phyloP scores from a whole-genome alignment of 2,797 vertebrate genomes.

The Gambusia yucatana region DNA sequence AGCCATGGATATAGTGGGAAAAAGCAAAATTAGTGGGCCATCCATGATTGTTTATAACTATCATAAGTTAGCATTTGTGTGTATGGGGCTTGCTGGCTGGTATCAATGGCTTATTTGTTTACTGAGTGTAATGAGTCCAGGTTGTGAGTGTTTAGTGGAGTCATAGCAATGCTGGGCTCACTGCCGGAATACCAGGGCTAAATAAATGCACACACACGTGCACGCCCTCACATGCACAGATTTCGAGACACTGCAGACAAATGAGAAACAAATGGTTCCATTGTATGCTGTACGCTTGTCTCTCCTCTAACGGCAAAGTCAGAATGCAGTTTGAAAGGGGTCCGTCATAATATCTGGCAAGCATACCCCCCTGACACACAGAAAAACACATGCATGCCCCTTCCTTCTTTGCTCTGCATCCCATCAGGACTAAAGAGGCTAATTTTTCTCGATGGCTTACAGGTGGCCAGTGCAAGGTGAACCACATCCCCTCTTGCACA shows the following conservation, averaged over 20 bases:
- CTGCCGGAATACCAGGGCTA: constrained; percentile 54
- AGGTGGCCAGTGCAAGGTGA: constrained; percentile 84
- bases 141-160: constrained; percentile 69
- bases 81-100: constrained; percentile 59
- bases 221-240: constrained; percentile 16
- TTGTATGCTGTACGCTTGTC: constrained; percentile 52
- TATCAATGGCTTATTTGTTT: constrained; percentile 82
- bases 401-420: constrained; percentile 75
- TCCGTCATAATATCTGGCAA: constrained; percentile 23
- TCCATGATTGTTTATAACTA: constrained; percentile 39
- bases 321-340: constrained; percentile 51
- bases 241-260: constrained; percentile 51
- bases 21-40: constrained; percentile 41
- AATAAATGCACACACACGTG: constrained; percentile 36
- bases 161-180: constrained; percentile 52
- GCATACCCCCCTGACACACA: neutral
- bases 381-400: constrained; percentile 29
- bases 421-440: constrained; percentile 82
- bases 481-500: constrained; percentile 69
- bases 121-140: constrained; percentile 72
- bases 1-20: constrained; percentile 42
- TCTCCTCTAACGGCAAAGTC: constrained; percentile 35
- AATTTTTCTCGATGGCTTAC: constrained; percentile 85
- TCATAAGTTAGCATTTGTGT: constrained; percentile 50
- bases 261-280: constrained; percentile 71